Conservation (phyloP, 2,888 invertebrate species). For the Lottia gigantea region DNA sequence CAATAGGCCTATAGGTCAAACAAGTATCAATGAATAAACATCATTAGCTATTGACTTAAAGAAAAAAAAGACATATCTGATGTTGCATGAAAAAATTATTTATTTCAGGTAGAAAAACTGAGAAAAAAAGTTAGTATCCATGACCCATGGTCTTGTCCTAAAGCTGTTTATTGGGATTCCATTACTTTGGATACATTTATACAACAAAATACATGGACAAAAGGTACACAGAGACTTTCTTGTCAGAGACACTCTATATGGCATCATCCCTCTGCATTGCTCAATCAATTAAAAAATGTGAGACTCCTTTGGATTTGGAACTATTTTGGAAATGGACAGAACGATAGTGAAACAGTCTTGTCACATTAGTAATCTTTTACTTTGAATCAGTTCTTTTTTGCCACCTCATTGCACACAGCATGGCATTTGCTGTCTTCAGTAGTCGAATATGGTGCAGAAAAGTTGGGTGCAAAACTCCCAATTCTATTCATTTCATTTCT, state of each 20-base stretch:
- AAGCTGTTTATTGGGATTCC: constrained; percentile 59
- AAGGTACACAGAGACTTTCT: too few species aligned
- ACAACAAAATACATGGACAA: constrained; percentile 49
- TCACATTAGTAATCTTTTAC: too few species aligned
- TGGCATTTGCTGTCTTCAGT: background rate
- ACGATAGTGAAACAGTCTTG: too few species aligned
- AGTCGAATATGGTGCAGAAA: background rate
- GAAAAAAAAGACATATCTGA: background rate
- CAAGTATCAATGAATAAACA: too few species aligned
- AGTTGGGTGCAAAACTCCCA: too few species aligned
- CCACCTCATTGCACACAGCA: background rate
- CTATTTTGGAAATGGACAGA: background rate
- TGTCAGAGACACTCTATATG: too few species aligned
- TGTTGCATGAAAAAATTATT: too few species aligned
- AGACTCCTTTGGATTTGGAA: too few species aligned
- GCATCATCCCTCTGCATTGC: too few species aligned
- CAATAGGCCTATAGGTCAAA: too few species aligned
- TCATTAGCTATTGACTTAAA: background rate
- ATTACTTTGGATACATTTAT: constrained; percentile 55
- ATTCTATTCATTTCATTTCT: background rate
- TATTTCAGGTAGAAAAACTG: constrained; percentile 47
- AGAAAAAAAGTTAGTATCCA: constrained; percentile 39
- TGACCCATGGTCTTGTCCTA: constrained; percentile 53
- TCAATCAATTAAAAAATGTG: too few species aligned
- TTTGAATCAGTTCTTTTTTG: too few species aligned